Evolutionary conservation across 2,888 invertebrate genomes (phyloP), one percentile per base, ranked within the genome.

Genomic region (Ernsta delagoae): DNA sequence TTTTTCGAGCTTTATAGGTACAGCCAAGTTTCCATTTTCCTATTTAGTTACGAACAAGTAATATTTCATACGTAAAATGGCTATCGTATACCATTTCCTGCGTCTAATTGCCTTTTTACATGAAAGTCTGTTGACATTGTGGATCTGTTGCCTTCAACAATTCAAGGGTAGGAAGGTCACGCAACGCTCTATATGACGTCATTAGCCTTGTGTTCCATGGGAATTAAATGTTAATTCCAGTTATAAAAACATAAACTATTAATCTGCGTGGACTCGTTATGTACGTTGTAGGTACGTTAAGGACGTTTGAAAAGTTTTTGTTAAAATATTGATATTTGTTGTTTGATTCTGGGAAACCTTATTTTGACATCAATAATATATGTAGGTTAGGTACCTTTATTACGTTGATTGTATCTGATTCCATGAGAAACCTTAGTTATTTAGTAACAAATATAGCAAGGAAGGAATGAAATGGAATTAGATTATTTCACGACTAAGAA

Each of bases 21-120:
- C 24, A 24, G 3, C 6, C 1, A 34, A 9, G 9, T 43, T 9
- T 31, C 24, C 11, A 11, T 54, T 2, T 54, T 54, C 34, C 48
- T 7, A 50, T 16, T 50, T 50, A 8, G 16, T 16, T 50, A 31
- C 31, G 31, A 31, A 16, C 16, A 16, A 50, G 1, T 7, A 50
- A 50, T 50, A 57, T 57, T 57, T 61, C n/a, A 34, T 7, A 12
- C 48, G 45, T 48, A 11, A 54, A 54, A 31, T 66, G 41, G 53
- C 43, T 54, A 60, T 45, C 43, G 60, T 66, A 41, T 66, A 11
- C 48, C 9, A 60, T 54, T 54, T 11, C 16, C 12, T 9, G 41
- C 36, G 45, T 11, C 53, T 66, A 60, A 66, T 66, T 66, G 60
- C 31, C 34, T 66, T 66, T 66, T 43, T 53, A 54, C 66, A 66